Evolutionary conservation across 2,113 vertebrate genomes (phyloP).

Genomic region (Crotalus viridis): DNA sequence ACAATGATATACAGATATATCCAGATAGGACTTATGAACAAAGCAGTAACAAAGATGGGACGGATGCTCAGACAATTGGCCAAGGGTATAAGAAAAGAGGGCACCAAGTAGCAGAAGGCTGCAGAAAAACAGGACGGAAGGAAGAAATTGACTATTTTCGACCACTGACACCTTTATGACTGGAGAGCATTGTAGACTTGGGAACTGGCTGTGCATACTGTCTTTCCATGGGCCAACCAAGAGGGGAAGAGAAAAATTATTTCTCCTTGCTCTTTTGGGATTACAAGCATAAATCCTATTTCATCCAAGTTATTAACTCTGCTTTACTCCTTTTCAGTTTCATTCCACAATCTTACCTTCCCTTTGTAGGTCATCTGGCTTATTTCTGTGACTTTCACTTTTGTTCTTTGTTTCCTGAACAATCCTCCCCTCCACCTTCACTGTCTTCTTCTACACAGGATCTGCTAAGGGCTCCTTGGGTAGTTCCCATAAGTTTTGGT

Average conservation of each 20-base stretch:
- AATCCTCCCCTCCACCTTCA: not conserved
- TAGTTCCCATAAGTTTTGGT: not conserved
- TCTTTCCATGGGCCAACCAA: not conserved
- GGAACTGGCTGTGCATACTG: rapidly evolving
- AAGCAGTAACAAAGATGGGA: slow-evolving; percentile 36
- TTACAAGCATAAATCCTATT: not conserved
- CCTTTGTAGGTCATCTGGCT: rapidly evolving
- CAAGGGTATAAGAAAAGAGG: slow-evolving; percentile 4
- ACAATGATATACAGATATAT: slow-evolving; percentile 63
- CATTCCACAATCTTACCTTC: not conserved
- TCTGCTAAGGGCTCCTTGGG: not conserved
- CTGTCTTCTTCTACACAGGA: not conserved
- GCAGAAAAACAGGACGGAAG: not conserved
- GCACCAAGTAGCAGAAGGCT: slow-evolving; percentile 26
- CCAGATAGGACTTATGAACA: slow-evolving; percentile 54
- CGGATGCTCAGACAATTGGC: slow-evolving; percentile 38
- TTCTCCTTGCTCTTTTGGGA: not conserved
- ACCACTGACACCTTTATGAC: slow-evolving; percentile 4
- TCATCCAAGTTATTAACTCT: not conserved
- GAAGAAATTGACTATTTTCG: slow-evolving; percentile 20
- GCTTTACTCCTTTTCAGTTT: not conserved
- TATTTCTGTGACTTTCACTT: not conserved
- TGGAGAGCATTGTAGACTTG: not conserved
- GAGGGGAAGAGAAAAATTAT: not conserved
- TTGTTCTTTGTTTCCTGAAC: not conserved